These are phyloP conservation scores for Caenorhabditis macrosperma DNA, from an alignment of 2,888 invertebrate species.

Conservation along the genomic window DNA sequence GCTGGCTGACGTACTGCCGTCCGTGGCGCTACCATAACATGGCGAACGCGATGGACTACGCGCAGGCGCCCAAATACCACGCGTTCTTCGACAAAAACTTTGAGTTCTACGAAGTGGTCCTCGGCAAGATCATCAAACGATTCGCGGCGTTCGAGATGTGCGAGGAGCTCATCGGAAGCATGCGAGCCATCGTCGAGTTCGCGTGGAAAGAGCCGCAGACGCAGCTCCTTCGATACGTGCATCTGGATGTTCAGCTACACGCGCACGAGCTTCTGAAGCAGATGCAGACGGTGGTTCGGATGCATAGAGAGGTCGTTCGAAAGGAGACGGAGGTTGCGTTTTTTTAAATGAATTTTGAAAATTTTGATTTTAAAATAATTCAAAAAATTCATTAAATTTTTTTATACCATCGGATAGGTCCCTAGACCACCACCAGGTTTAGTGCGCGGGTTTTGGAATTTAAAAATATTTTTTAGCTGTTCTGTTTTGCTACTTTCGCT, in stretches of 20 bases:
- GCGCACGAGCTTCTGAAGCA: conserved; percentile 26
- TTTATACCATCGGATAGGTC: no score
- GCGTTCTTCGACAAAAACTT: conserved; percentile 61
- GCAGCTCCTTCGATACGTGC: conserved; percentile 26
- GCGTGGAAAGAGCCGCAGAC: conserved; percentile 67
- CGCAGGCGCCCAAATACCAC: conserved; percentile 14
- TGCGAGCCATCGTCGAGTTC: conserved; percentile 57
- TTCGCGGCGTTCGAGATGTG: conserved; percentile 58
- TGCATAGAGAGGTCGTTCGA: conserved; percentile 2
- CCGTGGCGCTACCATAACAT: conserved; percentile 65
- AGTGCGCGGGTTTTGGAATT: no score
- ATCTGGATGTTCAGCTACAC: conserved; percentile 48
- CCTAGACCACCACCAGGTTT: no score
- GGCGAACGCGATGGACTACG: conserved; percentile 17
- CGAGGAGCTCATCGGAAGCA: conserved; percentile 31
- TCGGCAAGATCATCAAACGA: conserved; percentile 69
- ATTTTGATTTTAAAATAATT: no score
- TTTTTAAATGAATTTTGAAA: not conserved
- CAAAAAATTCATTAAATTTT: no score
- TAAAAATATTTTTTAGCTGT: conserved; percentile 7
- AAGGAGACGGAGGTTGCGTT: conserved; percentile 11
- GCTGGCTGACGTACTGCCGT: conserved; percentile 63
- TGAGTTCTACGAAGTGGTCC: conserved; percentile 64
- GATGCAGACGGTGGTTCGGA: conserved; percentile 38
- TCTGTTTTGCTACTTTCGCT: not conserved